Base-by-base conservation (phyloP, 2,888 invertebrate species). In the Hyposoter dolosus region DNA sequence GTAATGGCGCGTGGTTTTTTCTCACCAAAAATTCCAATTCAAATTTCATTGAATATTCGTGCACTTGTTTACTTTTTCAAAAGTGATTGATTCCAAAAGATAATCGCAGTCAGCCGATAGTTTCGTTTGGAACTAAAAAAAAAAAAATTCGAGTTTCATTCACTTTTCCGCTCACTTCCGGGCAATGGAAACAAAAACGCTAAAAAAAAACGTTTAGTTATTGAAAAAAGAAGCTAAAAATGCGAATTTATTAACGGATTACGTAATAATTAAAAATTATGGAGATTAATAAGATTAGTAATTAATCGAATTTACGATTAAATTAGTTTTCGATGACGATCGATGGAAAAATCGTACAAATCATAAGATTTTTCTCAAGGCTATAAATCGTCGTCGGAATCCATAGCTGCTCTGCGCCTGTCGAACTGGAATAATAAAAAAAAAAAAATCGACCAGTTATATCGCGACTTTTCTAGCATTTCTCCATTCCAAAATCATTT, bases 331-430 rank as follows among this genome's bases (percentile, higher is more conserved):
- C 1, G 6, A 60, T 60, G 60, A 60, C 15, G 60, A 28, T 60
- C 15, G 28, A 60, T 75, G 65, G 69, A 23, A 78, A 78, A 82
- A 82, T 78, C 28, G 68, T 72, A 15, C 53, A 50, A 47, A 75
- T 75, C n/a, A 28, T 28, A 15, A 60, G 35, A 79, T 83, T 77
- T 76, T 76, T 40, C 32, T 50, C 56, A 77, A 6, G 89, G 90
- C 91, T 93, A 94, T 90, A 92, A 92, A 56, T 93, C 97, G 92
- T 98, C 98, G 91, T 98, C 98, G 1, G 98, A 98, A 93, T 98
- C 98, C 82, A 98, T 94, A 76, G 97, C 98, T 77, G 97, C 98
- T 94, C 98, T 96, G 91, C 98, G 96, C 92, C 98, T 95, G 93
- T 98, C 98, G 95, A 98, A 98, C 95, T 98, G 92, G 83, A 93